Evolutionary conservation across 2,888 invertebrate species (phyloP), one percentile per base, ranked within the genome.

Genomic region (Dasypolia templi): DNA sequence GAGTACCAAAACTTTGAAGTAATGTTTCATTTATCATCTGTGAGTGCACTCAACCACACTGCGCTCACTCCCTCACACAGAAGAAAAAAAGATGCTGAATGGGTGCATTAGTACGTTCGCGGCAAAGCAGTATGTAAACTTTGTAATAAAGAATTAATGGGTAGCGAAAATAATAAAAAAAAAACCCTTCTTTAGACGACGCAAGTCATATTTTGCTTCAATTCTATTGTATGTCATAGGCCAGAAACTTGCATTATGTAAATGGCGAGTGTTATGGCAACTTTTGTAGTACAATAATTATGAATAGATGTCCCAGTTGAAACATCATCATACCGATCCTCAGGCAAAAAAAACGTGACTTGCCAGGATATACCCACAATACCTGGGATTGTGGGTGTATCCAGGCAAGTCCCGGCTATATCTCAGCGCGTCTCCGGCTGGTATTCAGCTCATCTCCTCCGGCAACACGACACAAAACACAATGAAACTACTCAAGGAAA

Each of bases 401-500:
- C n/a, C 29, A 32, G 1, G 14, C n/a, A 3, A 19, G 19, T 32
- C 19, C 77, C 58, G 49, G 49, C 51, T 59, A 39, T 51, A 44
- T 22, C 49, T 51, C 62, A 14, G 2, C 51, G 6, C 3, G 32
- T 61, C 59, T 49, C 77, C 69, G 53, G 26, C 22, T 7, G 26
- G 32, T 22, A 77, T 67, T 77, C 42, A 56, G 61, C 55, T 6
- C 29, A 49, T 19, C 29, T 58, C 29, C 42, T 17, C 72, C 22
- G 42, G 39, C 35, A 29, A 1, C 49, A 11, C 44, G 44, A 29
- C 29, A 67, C 75, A 74, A 74, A 59, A 59, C 67, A 79, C 78
- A 79, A 79, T 64, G 49, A 64, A n/a, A 75, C 53, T 64, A 79
- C 78, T 79, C 75, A 55, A 64, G 78, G 78, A 80, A 79, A 79